phyloP scores from a whole-genome alignment of 2,888 invertebrate species.

The Drosophila flavopinicola region DNA sequence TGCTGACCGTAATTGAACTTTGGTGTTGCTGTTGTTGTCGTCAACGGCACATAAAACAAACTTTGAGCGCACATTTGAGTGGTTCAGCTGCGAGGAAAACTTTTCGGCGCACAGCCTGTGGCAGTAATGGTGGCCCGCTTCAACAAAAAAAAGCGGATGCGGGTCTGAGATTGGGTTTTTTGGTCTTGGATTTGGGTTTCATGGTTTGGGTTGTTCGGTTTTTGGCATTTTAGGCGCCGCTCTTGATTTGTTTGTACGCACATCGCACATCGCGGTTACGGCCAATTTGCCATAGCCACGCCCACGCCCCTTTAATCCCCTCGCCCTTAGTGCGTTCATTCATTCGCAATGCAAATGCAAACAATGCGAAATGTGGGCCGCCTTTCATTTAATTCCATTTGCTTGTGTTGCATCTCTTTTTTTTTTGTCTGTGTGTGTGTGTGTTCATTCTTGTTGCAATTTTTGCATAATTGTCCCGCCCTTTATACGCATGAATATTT shows the following conservation, averaged over 20 bases:
- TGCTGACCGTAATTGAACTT: constrained; percentile 79
- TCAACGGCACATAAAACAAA: constrained; percentile 65
- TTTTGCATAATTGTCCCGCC: constrained; percentile 50
- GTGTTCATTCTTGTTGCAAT: constrained; percentile 36
- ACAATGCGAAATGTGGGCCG: constrained; percentile 19
- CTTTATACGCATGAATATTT: constrained; percentile 66
- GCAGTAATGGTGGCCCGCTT: constrained; percentile 52
- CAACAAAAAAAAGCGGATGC: constrained; percentile 13
- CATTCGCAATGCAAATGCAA: constrained; percentile 30
- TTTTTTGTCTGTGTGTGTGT: no score
- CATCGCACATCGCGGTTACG: constrained; percentile 24
- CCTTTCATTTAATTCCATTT: constrained; percentile 38
- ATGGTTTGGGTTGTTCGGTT: neutral
- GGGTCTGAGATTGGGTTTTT: constrained; percentile 2
- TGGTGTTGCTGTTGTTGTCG: constrained; percentile 45
- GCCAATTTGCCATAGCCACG: constrained; percentile 26
- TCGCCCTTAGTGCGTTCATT: constrained; percentile 2
- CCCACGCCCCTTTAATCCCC: neutral
- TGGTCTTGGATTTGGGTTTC: constrained; percentile 1
- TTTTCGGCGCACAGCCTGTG: constrained; percentile 64
- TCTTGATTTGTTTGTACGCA: constrained; percentile 25
- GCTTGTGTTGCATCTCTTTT: constrained; percentile 10
- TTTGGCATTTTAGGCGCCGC: constrained; percentile 3
- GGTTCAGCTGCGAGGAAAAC: constrained; percentile 50
- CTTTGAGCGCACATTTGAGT: constrained; percentile 66